Conservation (phyloP, 2,797 vertebrate genomes). For the Etheostoma nigrum region DNA sequence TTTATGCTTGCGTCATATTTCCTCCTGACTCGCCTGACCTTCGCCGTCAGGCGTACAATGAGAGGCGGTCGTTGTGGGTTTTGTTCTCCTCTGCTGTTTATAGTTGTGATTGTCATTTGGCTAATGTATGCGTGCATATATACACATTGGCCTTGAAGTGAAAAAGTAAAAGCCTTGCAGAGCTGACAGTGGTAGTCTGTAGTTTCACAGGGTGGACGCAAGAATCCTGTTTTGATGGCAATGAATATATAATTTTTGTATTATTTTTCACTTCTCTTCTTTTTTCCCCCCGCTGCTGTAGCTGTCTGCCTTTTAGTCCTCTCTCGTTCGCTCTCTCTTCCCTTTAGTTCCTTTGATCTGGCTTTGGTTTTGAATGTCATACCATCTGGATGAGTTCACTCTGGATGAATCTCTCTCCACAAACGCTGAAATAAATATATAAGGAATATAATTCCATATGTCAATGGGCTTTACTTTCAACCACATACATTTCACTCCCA, state of each 20-base stretch:
- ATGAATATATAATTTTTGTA: slow-evolving; percentile 90
- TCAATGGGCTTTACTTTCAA: slow-evolving; percentile 54
- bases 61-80: slow-evolving; percentile 40
- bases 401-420: slow-evolving; percentile 75
- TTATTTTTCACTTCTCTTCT: slow-evolving; percentile 56
- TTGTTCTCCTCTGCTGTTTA: slow-evolving; percentile 67
- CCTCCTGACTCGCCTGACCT: slow-evolving; percentile 75
- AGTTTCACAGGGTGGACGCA: slow-evolving; percentile 82
- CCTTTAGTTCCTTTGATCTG: slow-evolving; percentile 86
- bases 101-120: slow-evolving; percentile 74
- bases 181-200: slow-evolving; percentile 77
- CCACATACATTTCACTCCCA: slow-evolving; percentile 34
- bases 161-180: slow-evolving; percentile 52
- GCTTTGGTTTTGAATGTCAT: slow-evolving; percentile 89
- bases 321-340: slow-evolving; percentile 29
- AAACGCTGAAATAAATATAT: slow-evolving; percentile 49
- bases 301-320: slow-evolving; percentile 81
- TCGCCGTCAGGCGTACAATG: slow-evolving; percentile 60
- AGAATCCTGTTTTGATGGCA: slow-evolving; percentile 87
- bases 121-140: slow-evolving; percentile 75
- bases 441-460: slow-evolving; percentile 67
- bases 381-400: slow-evolving; percentile 88
- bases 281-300: slow-evolving; percentile 38
- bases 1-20: slow-evolving; percentile 62
- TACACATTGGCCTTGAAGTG: slow-evolving; percentile 63